phyloP scores from a whole-genome alignment of 1,140 invertebrate genomes.

The Metopolophium dirhodum region DNA sequence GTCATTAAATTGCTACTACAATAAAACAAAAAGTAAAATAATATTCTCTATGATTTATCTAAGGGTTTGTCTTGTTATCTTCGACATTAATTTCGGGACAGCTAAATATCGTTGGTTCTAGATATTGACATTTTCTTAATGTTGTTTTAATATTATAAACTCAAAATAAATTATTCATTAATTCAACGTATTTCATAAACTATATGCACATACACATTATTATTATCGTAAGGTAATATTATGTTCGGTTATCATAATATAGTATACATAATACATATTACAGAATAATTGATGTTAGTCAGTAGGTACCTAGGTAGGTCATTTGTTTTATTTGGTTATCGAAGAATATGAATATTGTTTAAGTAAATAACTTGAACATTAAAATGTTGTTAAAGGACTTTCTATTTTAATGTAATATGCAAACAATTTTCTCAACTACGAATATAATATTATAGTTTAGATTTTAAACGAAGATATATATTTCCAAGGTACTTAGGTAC shows the following conservation, averaged over 20 bases:
- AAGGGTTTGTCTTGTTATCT: background rate
- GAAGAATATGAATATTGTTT: background rate
- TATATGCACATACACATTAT: background rate
- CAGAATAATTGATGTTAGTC: too few relatives aligned
- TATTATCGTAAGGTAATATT: background rate
- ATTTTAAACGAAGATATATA: too few relatives aligned
- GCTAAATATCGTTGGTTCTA: background rate
- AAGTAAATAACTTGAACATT: background rate
- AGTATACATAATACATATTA: background rate
- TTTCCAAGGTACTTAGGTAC: background rate
- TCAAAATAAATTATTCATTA: background rate
- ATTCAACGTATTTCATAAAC: background rate
- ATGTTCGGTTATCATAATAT: conserved; percentile 3
- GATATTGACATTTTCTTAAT: background rate
- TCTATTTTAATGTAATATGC: background rate
- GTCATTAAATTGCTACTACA: background rate
- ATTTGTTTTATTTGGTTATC: background rate
- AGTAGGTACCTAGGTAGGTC: background rate
- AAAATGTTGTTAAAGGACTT: background rate
- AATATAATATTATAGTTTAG: too few relatives aligned
- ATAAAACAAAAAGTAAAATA: background rate
- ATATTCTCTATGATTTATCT: background rate
- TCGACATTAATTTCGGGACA: background rate
- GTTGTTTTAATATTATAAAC: background rate
- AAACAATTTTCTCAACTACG: too few relatives aligned